phyloP scores from a whole-genome alignment of 2,888 invertebrate species.

The Rotaria socialis region DNA sequence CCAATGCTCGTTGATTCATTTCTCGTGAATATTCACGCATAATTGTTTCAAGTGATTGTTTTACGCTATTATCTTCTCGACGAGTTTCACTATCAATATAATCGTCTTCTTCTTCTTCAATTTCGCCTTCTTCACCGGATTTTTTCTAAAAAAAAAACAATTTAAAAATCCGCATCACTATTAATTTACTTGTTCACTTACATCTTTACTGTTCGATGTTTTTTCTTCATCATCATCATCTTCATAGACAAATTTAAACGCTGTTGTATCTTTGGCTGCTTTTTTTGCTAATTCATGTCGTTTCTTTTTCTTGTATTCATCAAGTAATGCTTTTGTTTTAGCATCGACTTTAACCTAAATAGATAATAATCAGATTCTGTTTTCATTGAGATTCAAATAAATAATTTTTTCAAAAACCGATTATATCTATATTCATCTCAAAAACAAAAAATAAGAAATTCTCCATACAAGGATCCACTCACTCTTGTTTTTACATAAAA shows the following conservation, averaged over 20 bases:
- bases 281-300: slow-evolving; percentile 47
- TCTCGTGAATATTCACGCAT: slow-evolving; percentile 71
- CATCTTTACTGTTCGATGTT: slow-evolving; percentile 48
- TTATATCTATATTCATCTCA: not conserved
- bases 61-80: slow-evolving; percentile 70
- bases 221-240: slow-evolving; percentile 50
- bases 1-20: slow-evolving; percentile 49
- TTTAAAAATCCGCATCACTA: too few species aligned
- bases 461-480: slow-evolving; percentile 16
- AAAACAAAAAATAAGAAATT: not conserved
- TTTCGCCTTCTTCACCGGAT: slow-evolving; percentile 48
- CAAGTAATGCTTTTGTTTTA: slow-evolving; percentile 86
- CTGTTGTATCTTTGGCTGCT: slow-evolving; percentile 45
- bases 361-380: not conserved
- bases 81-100: slow-evolving; percentile 49
- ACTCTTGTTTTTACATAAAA: slow-evolving; percentile 8
- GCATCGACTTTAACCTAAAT: slow-evolving; percentile 76
- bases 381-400: too few species aligned
- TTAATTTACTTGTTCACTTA: slow-evolving; percentile 40
- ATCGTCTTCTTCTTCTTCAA: slow-evolving; percentile 50
- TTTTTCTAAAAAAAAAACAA: slow-evolving; percentile 8
- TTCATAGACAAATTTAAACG: slow-evolving; percentile 32
- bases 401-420: too few species aligned
- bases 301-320: slow-evolving; percentile 72
- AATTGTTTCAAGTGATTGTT: slow-evolving; percentile 73